Conservation (phyloP, 35 echinoderm and acorn worm genomes). For the Ophiothrix spiculata region DNA sequence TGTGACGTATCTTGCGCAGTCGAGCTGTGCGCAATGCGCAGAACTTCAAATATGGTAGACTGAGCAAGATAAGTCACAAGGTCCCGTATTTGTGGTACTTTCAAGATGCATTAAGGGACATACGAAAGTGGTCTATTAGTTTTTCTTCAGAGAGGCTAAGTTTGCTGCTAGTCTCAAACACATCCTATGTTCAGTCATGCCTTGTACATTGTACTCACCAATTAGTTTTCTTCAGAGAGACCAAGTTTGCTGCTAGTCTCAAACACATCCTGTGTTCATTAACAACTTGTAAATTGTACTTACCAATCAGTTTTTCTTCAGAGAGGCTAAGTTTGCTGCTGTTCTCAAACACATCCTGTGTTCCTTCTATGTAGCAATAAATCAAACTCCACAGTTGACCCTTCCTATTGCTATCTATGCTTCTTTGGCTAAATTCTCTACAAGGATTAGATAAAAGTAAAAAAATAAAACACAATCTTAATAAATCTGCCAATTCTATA, state of each 20-base stretch:
- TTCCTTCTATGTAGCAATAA: constrained; percentile 39
- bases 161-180: neutral
- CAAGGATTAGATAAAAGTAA: too few relatives aligned
- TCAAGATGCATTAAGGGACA: neutral
- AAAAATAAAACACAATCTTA: too few relatives aligned
- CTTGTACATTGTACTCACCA: neutral
- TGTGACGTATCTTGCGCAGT: too few relatives aligned
- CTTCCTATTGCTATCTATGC: constrained; percentile 6
- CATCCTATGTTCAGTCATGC: neutral
- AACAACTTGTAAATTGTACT: neutral
- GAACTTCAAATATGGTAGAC: too few relatives aligned
- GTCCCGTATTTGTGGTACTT: too few relatives aligned
- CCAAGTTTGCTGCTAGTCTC: neutral
- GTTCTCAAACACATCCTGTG: constrained; percentile 59
- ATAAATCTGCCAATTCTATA: too few relatives aligned
- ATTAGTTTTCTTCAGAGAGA: neutral
- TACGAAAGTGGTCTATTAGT: neutral
- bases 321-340: constrained; percentile 52
- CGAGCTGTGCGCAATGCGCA: too few relatives aligned
- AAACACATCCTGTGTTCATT: neutral
- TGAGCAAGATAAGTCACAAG: too few relatives aligned
- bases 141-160: neutral
- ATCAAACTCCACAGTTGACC: constrained; percentile 47
- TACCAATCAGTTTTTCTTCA: constrained; percentile 71
- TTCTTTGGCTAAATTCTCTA: constrained; percentile 19